Evolutionary conservation across 2,888 invertebrate species (phyloP).

Genomic region (Drosophila pseudotalamancana): DNA sequence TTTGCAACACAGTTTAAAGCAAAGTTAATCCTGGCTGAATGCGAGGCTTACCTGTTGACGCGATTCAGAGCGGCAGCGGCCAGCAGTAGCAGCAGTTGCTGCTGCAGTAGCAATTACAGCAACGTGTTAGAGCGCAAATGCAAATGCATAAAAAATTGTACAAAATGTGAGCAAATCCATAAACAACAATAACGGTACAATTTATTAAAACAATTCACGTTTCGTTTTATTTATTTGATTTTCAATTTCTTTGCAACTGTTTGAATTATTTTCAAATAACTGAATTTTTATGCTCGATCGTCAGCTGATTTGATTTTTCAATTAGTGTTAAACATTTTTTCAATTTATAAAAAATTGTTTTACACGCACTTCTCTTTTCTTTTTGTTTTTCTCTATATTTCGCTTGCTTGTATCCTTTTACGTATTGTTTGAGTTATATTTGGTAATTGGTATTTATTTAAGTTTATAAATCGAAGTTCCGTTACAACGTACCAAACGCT

Average conservation of each 20-base stretch:
- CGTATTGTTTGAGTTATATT: conserved; percentile 21
- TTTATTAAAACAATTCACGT: conserved; percentile 22
- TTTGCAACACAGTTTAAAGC: conserved; percentile 64
- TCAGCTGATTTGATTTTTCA: background rate
- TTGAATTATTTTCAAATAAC: conserved; percentile 26
- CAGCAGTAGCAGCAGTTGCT: conserved; percentile 18
- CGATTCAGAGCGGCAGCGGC: no score
- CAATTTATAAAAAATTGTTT: background rate
- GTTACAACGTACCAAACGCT: conserved; percentile 76
- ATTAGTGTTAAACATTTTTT: background rate
- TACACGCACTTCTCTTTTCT: conserved; percentile 37
- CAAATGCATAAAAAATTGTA: conserved; percentile 46
- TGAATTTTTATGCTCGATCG: conserved; percentile 15
- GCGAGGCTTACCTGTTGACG: conserved; percentile 74
- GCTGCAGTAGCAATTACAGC: conserved; percentile 5
- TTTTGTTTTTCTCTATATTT: no score
- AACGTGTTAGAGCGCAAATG: conserved; percentile 63
- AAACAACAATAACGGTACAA: conserved; percentile 56
- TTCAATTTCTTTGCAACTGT: background rate
- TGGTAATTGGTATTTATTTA: background rate
- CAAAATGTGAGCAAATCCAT: conserved; percentile 55
- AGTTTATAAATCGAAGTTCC: conserved; percentile 47
- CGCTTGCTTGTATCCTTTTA: no score
- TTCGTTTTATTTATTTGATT: background rate
- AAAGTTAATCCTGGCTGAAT: conserved; percentile 72